Conservation (phyloP, 2,797 vertebrate genomes). For the Amblyopsis hoosieri region DNA sequence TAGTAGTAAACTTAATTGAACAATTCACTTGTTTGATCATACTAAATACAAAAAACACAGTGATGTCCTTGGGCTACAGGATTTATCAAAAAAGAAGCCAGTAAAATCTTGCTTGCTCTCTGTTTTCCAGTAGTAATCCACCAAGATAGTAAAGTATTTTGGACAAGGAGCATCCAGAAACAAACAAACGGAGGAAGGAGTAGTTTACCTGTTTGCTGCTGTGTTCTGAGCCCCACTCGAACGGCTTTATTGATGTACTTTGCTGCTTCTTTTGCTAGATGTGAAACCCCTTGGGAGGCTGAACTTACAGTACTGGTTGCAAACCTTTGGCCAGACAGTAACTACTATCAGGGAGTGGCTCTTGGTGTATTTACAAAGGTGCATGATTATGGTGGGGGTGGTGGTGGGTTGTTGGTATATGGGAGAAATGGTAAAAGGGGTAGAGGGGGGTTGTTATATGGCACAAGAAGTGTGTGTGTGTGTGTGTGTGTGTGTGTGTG, state of each 20-base stretch:
- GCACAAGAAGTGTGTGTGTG: neutral
- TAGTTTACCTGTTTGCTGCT: constrained; percentile 60
- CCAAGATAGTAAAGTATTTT: constrained; percentile 10
- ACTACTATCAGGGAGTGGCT: constrained; percentile 40
- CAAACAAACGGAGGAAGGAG: constrained; percentile 17
- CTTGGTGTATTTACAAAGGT: constrained; percentile 47
- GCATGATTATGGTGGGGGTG: neutral
- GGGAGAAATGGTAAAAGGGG: neutral
- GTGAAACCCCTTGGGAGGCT: constrained; percentile 53
- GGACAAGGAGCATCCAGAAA: constrained; percentile 25
- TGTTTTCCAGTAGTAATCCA: constrained; percentile 29
- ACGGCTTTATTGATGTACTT: constrained; percentile 31
- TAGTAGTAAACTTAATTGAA: neutral
- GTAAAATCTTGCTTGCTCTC: constrained; percentile 1
- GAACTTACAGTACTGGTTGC: constrained; percentile 40
- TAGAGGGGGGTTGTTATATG: constrained; percentile 5
- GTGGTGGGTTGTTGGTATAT: no score
- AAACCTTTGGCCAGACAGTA: constrained; percentile 39
- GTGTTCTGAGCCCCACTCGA: constrained; percentile 38
- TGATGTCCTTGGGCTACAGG: constrained; percentile 8
- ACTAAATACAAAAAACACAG: constrained; percentile 9
- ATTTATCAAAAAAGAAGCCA: constrained; percentile 3
- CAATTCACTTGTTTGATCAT: neutral
- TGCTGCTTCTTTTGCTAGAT: constrained; percentile 43
- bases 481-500: constrained; percentile 28